These are phyloP conservation scores for Quadroppia sp. DNA, from an alignment of 2,888 invertebrate genomes.

Conservation along the genomic window DNA sequence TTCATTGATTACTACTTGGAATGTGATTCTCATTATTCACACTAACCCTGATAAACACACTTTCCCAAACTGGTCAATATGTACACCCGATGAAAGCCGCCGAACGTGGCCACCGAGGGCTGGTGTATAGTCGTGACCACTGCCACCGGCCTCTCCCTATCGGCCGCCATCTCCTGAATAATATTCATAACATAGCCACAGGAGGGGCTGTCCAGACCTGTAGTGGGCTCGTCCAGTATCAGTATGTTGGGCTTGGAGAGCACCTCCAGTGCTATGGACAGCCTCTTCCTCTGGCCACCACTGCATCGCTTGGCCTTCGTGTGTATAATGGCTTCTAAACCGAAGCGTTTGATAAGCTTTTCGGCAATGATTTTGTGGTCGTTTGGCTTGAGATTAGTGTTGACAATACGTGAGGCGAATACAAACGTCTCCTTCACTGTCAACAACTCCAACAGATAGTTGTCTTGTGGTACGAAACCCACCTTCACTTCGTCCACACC, in stretches of 20 bases:
- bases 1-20: no score
- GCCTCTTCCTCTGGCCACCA: conserved; percentile 38
- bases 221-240: conserved; percentile 40
- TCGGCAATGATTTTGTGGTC: neutral
- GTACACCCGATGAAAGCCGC: conserved; percentile 17
- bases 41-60: conserved; percentile 36
- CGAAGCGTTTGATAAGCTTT: conserved; percentile 33
- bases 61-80: conserved; percentile 9
- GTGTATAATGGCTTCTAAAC: neutral
- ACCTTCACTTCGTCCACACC: conserved; percentile 15
- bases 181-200: conserved; percentile 23
- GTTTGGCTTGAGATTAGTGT: neutral
- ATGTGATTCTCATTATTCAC: neutral
- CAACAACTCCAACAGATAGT: conserved; percentile 28
- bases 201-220: conserved; percentile 39
- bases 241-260: conserved; percentile 31
- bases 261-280: conserved; percentile 38
- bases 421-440: conserved; percentile 36
- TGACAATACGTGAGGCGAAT: conserved; percentile 17
- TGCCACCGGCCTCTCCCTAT: conserved; percentile 9
- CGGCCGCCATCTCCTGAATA: conserved; percentile 23
- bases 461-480: conserved; percentile 39
- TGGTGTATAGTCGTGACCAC: conserved; percentile 39
- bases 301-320: conserved; percentile 31
- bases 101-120: conserved; percentile 33